phyloP scores from a whole-genome alignment of 2,888 invertebrate genomes.

The Gonocerus acuteangulatus region DNA sequence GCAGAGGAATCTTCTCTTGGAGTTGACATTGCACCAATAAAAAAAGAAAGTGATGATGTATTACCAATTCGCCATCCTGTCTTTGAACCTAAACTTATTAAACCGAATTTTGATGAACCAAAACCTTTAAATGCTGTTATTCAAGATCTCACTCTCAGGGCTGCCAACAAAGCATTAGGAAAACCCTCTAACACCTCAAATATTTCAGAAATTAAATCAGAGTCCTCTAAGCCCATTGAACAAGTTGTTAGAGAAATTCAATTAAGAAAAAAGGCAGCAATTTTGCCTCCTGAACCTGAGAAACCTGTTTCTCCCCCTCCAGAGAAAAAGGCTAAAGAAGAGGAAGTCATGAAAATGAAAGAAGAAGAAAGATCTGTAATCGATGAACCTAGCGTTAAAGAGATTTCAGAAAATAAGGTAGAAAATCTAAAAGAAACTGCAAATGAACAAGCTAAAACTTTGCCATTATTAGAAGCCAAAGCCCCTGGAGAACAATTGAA shows the following conservation, averaged over 20 bases:
- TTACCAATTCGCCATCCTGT: background rate
- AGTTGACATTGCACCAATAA: background rate
- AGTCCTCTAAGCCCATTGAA: constrained; percentile 33
- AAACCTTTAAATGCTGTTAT: constrained; percentile 37
- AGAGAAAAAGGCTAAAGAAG: constrained; percentile 21
- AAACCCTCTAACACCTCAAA: background rate
- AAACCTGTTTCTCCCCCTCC: constrained; percentile 8
- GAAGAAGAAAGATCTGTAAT: constrained; percentile 18
- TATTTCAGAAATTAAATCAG: constrained; percentile 19
- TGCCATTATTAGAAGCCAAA: too few relatives aligned
- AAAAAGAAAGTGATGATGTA: background rate
- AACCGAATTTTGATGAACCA: constrained; percentile 24
- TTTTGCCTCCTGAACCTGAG: constrained; percentile 28
- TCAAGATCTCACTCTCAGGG: constrained; percentile 35
- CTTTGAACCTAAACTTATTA: constrained; percentile 4
- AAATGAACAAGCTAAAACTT: constrained; percentile 2
- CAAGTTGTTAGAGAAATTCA: constrained; percentile 35
- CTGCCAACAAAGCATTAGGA: constrained; percentile 20
- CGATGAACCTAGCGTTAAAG: constrained; percentile 5
- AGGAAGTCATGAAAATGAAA: constrained; percentile 32
- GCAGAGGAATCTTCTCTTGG: background rate
- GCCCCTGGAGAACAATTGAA: too few relatives aligned
- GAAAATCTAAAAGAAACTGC: background rate
- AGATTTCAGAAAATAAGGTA: background rate
- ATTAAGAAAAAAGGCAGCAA: constrained; percentile 30